A percentile compares a stretch with the other conserved stretches of the same genome.
These are phyloP conservation scores for Coccyzus lansbergi DNA, from an alignment of 2,797 vertebrate species.

Conservation along the genomic window DNA sequence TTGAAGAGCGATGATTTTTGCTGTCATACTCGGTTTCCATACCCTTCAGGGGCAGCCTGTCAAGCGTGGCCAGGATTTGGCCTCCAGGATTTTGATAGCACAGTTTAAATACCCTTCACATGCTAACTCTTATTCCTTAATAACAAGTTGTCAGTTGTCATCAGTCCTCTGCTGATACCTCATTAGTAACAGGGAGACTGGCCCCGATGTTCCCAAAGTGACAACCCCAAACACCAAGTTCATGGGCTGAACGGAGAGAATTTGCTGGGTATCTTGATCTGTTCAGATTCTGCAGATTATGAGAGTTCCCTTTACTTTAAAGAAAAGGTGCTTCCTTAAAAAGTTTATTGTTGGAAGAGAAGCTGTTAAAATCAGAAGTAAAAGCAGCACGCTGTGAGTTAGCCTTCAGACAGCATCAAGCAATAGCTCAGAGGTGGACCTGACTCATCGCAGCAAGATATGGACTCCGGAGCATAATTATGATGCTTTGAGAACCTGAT, in stretches of 20 bases:
- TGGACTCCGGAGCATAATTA: constrained; percentile 62
- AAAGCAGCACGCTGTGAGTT: neutral
- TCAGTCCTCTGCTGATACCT: neutral
- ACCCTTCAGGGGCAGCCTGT: neutral
- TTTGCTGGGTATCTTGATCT: neutral
- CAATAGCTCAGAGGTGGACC: constrained; percentile 27
- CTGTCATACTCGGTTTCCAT: neutral
- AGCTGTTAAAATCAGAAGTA: neutral
- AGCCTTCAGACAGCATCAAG: constrained; percentile 25
- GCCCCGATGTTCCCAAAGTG: neutral
- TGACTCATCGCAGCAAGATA: constrained; percentile 58
- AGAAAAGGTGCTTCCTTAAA: neutral
- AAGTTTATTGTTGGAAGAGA: neutral
- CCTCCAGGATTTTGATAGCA: neutral
- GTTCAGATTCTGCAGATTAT: neutral
- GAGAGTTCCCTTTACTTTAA: neutral
- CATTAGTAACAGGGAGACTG: neutral
- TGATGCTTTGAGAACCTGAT: constrained; percentile 53
- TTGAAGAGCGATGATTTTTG: neutral
- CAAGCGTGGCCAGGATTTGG: neutral
- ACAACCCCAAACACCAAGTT: neutral
- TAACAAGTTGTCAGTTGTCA: neutral
- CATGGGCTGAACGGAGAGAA: neutral
- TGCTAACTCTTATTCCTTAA: neutral
- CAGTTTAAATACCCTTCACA: neutral